Evolutionary conservation across 2,888 invertebrate species (phyloP).

Genomic region (Nomada ruficornis): DNA sequence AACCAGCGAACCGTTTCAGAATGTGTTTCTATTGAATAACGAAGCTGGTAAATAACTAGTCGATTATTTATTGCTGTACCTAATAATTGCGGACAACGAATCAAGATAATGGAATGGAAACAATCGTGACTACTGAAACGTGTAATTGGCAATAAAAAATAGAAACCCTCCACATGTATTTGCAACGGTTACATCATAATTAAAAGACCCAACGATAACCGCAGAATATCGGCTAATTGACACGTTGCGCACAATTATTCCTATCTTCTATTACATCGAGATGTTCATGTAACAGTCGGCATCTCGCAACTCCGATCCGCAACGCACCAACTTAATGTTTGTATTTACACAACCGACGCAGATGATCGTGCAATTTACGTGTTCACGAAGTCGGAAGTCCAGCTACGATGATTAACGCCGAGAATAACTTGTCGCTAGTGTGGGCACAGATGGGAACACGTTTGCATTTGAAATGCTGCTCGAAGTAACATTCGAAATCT

Average conservation of each 20-base stretch:
- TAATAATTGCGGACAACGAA: too few relatives aligned
- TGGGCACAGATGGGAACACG: not conserved
- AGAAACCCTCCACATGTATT: not conserved
- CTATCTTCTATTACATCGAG: slow-evolving; percentile 19
- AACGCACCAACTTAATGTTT: slow-evolving; percentile 11
- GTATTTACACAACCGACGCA: slow-evolving; percentile 18
- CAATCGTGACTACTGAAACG: not conserved
- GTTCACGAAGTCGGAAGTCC: slow-evolving; percentile 15
- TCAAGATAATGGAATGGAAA: not conserved
- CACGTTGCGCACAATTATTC: slow-evolving; percentile 55
- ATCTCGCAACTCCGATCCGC: not conserved
- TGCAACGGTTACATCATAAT: slow-evolving; percentile 53
- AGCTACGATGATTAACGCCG: slow-evolving; percentile 9
- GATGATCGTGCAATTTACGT: slow-evolving; percentile 15
- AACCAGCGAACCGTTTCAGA: too few relatives aligned
- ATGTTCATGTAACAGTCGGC: slow-evolving; percentile 15
- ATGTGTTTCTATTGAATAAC: too few relatives aligned
- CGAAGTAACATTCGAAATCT: not conserved
- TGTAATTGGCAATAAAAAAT: not conserved
- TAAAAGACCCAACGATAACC: slow-evolving; percentile 35
- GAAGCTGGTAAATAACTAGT: too few relatives aligned
- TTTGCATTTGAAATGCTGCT: not conserved
- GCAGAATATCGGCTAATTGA: slow-evolving; percentile 44
- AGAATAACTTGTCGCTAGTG: slow-evolving; percentile 19
- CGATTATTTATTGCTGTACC: too few relatives aligned